phyloP scores from a whole-genome alignment of 2,888 invertebrate species.

The Zootermopsis nevadensis region DNA sequence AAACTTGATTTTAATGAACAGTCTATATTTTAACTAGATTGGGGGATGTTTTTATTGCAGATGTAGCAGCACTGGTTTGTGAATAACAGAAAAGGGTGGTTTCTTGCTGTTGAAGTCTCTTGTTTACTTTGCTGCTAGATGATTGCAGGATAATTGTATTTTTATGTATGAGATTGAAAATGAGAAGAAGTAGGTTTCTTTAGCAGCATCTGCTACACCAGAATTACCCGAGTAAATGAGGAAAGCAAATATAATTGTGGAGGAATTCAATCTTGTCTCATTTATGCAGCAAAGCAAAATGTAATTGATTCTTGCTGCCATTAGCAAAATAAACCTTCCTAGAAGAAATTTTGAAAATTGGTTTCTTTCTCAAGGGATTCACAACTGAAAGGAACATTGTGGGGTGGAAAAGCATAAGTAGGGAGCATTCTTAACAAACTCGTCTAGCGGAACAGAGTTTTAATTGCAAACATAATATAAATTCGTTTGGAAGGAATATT shows the following conservation, averaged over 20 bases:
- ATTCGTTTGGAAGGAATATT: neutral
- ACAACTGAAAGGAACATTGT: neutral
- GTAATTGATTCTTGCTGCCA: slow-evolving; percentile 31
- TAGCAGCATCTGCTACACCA: neutral
- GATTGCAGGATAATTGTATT: slow-evolving; percentile 11
- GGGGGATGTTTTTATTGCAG: neutral
- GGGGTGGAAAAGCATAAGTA: neutral
- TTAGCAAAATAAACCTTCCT: slow-evolving; percentile 31
- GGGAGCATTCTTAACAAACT: neutral
- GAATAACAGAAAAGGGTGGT: too few species aligned
- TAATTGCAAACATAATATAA: neutral
- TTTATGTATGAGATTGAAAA: neutral
- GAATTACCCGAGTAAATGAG: neutral
- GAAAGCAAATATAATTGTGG: slow-evolving; percentile 16
- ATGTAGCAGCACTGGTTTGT: too few species aligned
- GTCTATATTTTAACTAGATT: neutral
- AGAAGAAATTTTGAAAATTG: slow-evolving; percentile 41
- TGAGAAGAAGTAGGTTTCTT: neutral
- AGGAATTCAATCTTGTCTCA: slow-evolving; percentile 24
- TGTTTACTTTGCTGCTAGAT: neutral
- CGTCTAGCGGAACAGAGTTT: neutral
- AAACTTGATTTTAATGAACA: neutral
- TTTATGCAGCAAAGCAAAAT: slow-evolving; percentile 4
- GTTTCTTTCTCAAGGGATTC: slow-evolving; percentile 38
- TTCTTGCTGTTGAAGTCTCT: too few species aligned